Base-by-base conservation (phyloP, 1,140 invertebrate genomes). In the Drosophila sturtevanti region DNA sequence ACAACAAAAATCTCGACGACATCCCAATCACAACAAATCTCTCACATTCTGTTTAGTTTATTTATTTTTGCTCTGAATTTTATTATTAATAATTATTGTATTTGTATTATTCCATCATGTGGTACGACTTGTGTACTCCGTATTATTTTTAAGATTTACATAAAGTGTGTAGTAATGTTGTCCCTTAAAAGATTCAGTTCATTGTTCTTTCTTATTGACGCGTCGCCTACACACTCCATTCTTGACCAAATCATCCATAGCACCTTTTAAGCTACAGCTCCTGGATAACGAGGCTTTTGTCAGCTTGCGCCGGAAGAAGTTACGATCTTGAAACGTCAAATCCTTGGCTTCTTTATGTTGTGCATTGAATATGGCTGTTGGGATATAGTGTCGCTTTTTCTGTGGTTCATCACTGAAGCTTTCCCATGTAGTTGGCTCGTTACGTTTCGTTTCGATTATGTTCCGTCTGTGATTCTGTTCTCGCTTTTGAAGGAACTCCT, bases 91-190 rank as follows among this genome's bases (percentile, higher is more conserved):
- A 16, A 31, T 68, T 76, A 89, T 79, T 82, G 59, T 76, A 82
- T 68, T 67, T 87, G 76, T 87, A 87, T 80, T 85, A 48, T 48
- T 48, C 18, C 71, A 56, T 27, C 11, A 24, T 54, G 51, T 27
- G 16, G 16, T 48, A 48, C 9, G 27, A 31, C 27, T 31, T 18
- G 12, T 76, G 72, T 76, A 76, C 82, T 56, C 27, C 34, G 27
- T 74, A 68, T 52, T 86, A 86, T 54, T 68, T 72, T 48, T 86
- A 86, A 86, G 82, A 87, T 79, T 86, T 87, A 76, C 63, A 86
- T 87, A 87, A 79, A 87, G 63, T 76, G 84, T 86, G 82, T 89
- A 89, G 82, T 86, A 86, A 87, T 86, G 74, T 85, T 85, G 48
- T 81, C 72, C 67, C 63, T 54, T 52, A 41, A 68, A 51, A 38